Percentiles rank a stretch among this genome's conserved stretches.
These are phyloP conservation scores for Vidua macroura DNA, from an alignment of 2,113 vertebrate genomes.

Conservation along the genomic window DNA sequence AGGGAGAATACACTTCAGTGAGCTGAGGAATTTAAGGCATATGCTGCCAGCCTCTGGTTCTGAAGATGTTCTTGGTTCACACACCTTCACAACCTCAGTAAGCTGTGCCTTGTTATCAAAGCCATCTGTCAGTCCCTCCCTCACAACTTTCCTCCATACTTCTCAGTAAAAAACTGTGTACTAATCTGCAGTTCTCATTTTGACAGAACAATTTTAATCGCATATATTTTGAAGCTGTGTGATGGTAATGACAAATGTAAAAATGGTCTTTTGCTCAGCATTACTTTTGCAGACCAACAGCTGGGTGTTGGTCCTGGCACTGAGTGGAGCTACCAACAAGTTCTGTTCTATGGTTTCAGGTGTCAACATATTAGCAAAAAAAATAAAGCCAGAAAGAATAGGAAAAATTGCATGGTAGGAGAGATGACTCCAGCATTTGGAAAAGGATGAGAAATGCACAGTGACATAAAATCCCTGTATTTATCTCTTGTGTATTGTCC, in stretches of 20 bases:
- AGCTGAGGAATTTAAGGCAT: neutral
- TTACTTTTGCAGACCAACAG: slow-evolving; percentile 33
- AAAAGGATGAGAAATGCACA: neutral
- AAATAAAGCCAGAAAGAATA: neutral
- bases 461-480: neutral
- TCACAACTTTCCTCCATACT: neutral
- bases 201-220: slow-evolving; percentile 53
- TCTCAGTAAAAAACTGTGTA: slow-evolving; percentile 41
- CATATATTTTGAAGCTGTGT: slow-evolving; percentile 63
- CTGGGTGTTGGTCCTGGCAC: slow-evolving; percentile 1
- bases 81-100: neutral
- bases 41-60: neutral
- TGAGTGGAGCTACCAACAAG: neutral
- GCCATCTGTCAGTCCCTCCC: slow-evolving; percentile 58
- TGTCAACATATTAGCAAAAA: neutral
- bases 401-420: neutral
- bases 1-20: neutral
- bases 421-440: neutral
- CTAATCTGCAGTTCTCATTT: slow-evolving; percentile 50
- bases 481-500: neutral
- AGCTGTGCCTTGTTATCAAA: slow-evolving; percentile 34
- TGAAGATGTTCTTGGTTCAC: slow-evolving; percentile 30
- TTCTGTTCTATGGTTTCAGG: neutral
- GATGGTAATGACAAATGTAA: slow-evolving; percentile 41
- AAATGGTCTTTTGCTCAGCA: slow-evolving; percentile 33